phyloP scores from a whole-genome alignment of 2,888 invertebrate species.

The Tuta absoluta region DNA sequence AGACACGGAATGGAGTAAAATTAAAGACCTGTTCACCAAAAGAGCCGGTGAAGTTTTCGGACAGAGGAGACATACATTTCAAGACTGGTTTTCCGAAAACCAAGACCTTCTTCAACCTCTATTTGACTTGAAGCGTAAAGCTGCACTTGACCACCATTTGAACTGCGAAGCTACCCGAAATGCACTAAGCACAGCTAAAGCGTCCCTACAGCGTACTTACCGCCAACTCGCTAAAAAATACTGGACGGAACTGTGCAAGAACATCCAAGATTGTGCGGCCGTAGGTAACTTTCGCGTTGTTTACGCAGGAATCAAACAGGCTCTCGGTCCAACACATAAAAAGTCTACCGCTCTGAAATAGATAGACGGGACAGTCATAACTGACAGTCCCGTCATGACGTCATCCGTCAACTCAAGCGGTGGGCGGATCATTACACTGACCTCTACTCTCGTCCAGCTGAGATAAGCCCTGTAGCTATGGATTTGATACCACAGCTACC shows the following conservation, averaged over 20 bases:
- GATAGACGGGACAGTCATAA: not conserved
- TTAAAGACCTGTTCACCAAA: not conserved
- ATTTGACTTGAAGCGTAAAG: not conserved
- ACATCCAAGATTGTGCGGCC: not conserved
- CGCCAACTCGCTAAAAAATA: not conserved
- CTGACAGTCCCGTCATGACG: no score
- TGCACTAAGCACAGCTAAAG: not conserved
- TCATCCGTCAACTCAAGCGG: not conserved
- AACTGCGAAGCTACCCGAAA: not conserved
- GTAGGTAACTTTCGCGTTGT: slow-evolving; percentile 17
- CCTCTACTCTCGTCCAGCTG: not conserved
- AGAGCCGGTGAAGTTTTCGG: not conserved
- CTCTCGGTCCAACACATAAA: slow-evolving; percentile 26
- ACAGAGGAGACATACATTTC: not conserved
- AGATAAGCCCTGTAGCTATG: not conserved
- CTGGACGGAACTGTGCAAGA: not conserved
- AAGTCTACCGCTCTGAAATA: slow-evolving; percentile 20
- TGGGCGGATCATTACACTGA: slow-evolving; percentile 10
- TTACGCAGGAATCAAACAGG: slow-evolving; percentile 31
- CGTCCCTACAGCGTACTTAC: not conserved
- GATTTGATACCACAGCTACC: not conserved
- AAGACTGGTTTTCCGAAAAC: slow-evolving; percentile 19
- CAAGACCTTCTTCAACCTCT: not conserved
- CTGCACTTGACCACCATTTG: not conserved
- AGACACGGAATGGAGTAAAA: not conserved